These are phyloP conservation scores for Xanthia togata DNA, from an alignment of 2,888 invertebrate genomes.

Conservation along the genomic window DNA sequence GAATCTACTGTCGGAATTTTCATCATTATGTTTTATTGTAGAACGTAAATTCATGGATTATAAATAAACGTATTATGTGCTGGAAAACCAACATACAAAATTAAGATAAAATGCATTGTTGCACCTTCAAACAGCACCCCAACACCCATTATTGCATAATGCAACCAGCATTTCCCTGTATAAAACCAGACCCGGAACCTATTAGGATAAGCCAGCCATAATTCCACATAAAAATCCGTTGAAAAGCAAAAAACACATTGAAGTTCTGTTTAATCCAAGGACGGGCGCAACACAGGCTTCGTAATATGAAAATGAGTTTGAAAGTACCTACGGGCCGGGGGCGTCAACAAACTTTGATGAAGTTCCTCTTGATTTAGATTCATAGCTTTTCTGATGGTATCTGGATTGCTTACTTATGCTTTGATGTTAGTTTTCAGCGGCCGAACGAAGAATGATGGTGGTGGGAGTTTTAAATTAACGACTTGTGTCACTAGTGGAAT, in stretches of 20 bases:
- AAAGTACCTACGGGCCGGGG: slow-evolving; percentile 77
- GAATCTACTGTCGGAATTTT: background rate
- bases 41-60: too few relatives aligned
- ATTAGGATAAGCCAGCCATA: slow-evolving; percentile 11
- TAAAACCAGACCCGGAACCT: slow-evolving; percentile 10
- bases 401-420: slow-evolving; percentile 79
- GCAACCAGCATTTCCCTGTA: background rate
- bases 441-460: slow-evolving; percentile 42
- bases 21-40: background rate
- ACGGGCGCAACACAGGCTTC: slow-evolving; percentile 66
- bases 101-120: background rate
- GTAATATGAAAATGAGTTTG: slow-evolving; percentile 86
- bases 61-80: background rate
- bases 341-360: slow-evolving; percentile 84
- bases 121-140: background rate
- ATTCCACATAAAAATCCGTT: slow-evolving; percentile 33
- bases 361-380: slow-evolving; percentile 85
- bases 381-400: slow-evolving; percentile 84
- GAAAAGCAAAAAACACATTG: slow-evolving; percentile 62
- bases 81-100: background rate
- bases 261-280: slow-evolving; percentile 74
- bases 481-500: background rate
- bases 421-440: slow-evolving; percentile 74
- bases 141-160: background rate
- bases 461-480: slow-evolving; percentile 7